Base-by-base conservation (phyloP, 2,797 vertebrate species). In the Oryzias dopingdopingensis region DNA sequence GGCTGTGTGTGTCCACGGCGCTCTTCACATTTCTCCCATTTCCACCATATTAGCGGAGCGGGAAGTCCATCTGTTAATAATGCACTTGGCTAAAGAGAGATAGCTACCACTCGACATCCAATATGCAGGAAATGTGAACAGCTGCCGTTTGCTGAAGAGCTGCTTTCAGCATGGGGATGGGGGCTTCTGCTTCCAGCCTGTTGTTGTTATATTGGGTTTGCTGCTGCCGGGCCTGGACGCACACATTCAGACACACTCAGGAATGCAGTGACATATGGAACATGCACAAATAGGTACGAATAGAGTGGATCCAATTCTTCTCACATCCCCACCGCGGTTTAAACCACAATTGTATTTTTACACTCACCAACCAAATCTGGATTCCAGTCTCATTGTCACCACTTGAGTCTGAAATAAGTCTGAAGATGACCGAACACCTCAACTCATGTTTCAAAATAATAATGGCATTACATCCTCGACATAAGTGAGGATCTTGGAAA, bases 121-220 rank as follows among this genome's bases (percentile, higher is more conserved):
- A 89, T 87, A 82, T 67, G 70, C 86, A 87, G 88, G 84, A 88
- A 87, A 88, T 87, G 82, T 59, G 80, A 88, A 88, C 88, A 89
- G 88, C 88, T 88, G 88, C 80, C 48, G 41, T 37, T 14, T 49
- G 78, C 73, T 86, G 84, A 85, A 80, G 79, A 77, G 65, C 43
- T 65, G 78, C 84, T 87, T 84, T 86, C 84, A 84, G 37, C 84
- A 60, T 63, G 14, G 53, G 6, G 72, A 74, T 17, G 71, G 69
- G 76, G 72, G 58, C 17, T 41, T 14, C 58, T 72, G 62, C 74
- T 81, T 81, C 81, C 68, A 14, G 71, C 66, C 57, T 22, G 57
- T 32, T 57, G 69, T 57, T 14, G 55, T 76, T 76, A 78, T 71
- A 74, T 65, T 53, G 72, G 65, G 61, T 76, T 48, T 58, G 69